Percentiles rank a stretch among this genome's conserved stretches.
Conservation (phyloP, 2,797 vertebrate genomes). For the Gadopsis bispinosus region DNA sequence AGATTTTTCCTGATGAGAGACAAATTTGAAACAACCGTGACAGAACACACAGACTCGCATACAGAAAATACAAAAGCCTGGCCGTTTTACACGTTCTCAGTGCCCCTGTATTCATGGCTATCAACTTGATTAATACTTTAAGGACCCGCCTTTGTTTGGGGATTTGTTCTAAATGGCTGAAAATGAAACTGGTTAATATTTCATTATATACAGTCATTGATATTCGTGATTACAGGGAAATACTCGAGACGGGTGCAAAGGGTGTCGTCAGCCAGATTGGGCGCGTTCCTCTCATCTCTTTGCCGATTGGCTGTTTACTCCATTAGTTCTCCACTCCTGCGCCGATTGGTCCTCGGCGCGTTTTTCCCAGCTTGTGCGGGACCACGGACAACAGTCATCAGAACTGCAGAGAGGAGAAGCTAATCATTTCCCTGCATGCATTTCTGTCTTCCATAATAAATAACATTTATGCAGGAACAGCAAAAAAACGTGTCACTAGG, state of each 20-base stretch:
- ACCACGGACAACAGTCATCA: conserved; percentile 65
- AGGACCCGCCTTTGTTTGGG: conserved; percentile 87
- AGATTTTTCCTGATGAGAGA: conserved; percentile 46
- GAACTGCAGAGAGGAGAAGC: conserved; percentile 71
- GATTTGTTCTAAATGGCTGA: conserved; percentile 82
- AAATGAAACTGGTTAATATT: conserved; percentile 79
- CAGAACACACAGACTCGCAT: conserved; percentile 43
- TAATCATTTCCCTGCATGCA: background rate
- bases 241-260: conserved; percentile 41
- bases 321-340: conserved; percentile 45
- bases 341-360: conserved; percentile 59
- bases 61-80: conserved; percentile 70
- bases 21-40: conserved; percentile 58
- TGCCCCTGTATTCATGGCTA: conserved; percentile 80
- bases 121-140: conserved; percentile 84
- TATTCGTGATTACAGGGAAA: conserved; percentile 76
- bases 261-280: conserved; percentile 57
- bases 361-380: conserved; percentile 32
- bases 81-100: conserved; percentile 50
- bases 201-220: conserved; percentile 82
- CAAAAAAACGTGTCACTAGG: no score
- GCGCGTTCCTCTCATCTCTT: conserved; percentile 55
- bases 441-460: background rate
- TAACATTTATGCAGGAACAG: no score
- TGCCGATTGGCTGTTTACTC: conserved; percentile 64